phyloP scores from a whole-genome alignment of 2,113 vertebrate genomes.

The Phalacrocorax pelagicus region DNA sequence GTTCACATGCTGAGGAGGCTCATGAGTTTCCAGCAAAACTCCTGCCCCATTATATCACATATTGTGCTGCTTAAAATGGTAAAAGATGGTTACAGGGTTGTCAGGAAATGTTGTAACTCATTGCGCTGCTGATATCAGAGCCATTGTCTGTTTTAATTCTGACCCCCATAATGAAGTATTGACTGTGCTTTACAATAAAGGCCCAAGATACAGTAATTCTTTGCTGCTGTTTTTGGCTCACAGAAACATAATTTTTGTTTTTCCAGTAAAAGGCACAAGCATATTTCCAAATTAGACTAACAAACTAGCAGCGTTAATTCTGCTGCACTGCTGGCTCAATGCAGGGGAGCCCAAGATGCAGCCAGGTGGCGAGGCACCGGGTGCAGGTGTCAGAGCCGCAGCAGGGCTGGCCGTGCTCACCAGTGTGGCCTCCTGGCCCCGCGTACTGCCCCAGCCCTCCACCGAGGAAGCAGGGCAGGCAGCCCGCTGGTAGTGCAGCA shows the following conservation, averaged over 20 bases:
- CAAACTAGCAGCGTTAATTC: neutral
- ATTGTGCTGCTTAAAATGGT: neutral
- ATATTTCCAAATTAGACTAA: neutral
- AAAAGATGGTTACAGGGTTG: neutral
- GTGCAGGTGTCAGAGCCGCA: accelerated
- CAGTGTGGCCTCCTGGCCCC: neutral
- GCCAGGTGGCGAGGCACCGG: accelerated
- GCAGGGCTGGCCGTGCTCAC: neutral
- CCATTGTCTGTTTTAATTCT: neutral
- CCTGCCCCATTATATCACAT: neutral
- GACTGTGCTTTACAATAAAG: neutral
- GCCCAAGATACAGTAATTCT: neutral
- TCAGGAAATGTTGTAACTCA: neutral
- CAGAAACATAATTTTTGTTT: neutral
- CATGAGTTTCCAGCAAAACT: neutral
- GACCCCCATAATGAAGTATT: neutral
- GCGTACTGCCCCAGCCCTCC: neutral
- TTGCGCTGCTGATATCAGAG: neutral
- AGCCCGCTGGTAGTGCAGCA: accelerated
- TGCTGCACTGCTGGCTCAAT: neutral
- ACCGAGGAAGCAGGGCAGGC: neutral
- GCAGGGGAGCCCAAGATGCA: neutral
- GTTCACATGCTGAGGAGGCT: neutral
- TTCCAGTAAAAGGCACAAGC: neutral
- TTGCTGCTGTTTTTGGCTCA: neutral